Percentiles rank a stretch among this genome's conserved stretches.
These are phyloP conservation scores for Timandra comae DNA, from an alignment of 2,888 invertebrate genomes.

Conservation along the genomic window DNA sequence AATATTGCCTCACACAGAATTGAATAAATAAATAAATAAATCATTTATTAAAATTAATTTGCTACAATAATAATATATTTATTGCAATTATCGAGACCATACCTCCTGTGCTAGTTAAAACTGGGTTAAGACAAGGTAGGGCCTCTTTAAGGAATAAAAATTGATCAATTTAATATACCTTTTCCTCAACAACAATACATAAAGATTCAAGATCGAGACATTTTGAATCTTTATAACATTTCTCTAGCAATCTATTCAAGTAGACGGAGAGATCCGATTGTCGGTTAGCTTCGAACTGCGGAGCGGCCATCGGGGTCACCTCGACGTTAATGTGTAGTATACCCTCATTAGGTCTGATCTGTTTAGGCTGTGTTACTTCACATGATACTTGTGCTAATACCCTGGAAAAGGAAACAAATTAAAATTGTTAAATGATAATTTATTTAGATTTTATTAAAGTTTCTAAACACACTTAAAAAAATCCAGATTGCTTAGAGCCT, in stretches of 20 bases:
- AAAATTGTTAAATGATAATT: no score
- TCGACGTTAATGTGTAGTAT: constrained; percentile 90
- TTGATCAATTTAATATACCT: constrained; percentile 81
- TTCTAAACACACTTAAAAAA: no score
- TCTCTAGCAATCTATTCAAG: constrained; percentile 88
- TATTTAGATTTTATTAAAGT: no score
- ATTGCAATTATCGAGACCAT: no score
- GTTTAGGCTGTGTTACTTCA: constrained; percentile 90
- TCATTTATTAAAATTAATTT: no score
- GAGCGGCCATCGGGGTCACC: constrained; percentile 89
- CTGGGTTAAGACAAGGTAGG: no score
- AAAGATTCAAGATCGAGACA: constrained; percentile 95
- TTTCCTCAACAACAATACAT: constrained; percentile 95
- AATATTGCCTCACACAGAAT: no score
- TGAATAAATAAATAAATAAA: no score
- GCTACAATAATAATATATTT: no score
- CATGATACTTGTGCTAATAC: constrained; percentile 92
- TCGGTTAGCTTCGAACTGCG: constrained; percentile 87
- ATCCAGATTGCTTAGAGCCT: no score
- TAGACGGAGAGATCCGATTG: constrained; percentile 84
- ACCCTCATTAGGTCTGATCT: constrained; percentile 92
- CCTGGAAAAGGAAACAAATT: constrained; percentile 71
- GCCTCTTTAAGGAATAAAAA: no score
- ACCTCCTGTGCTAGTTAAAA: no score
- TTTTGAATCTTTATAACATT: constrained; percentile 92